phyloP scores from a whole-genome alignment of 2,888 invertebrate genomes.

The Drosophila meridionalis region DNA sequence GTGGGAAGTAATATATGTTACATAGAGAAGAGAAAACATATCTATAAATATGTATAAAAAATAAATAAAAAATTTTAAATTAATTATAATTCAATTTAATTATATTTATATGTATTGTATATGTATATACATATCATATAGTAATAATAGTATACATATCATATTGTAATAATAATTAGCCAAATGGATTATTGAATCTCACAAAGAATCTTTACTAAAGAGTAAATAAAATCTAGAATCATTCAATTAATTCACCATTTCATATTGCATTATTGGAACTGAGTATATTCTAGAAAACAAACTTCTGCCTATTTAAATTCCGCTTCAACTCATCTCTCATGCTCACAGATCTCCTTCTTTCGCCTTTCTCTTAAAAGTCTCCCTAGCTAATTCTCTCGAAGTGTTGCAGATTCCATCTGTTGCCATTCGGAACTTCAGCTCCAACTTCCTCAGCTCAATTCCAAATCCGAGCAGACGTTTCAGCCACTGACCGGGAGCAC shows the following conservation, averaged over 20 bases:
- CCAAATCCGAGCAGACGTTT: slow-evolving; percentile 26
- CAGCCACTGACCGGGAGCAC: slow-evolving; percentile 7
- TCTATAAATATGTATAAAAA: background rate
- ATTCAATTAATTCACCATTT: too few species aligned
- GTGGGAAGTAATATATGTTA: background rate
- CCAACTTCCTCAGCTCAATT: slow-evolving; percentile 8
- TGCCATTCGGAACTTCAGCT: slow-evolving; percentile 20
- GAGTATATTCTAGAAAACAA: background rate
- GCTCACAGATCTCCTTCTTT: background rate
- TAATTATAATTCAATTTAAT: background rate
- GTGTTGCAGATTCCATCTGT: slow-evolving; percentile 17
- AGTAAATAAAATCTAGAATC: too few species aligned
- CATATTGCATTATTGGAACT: too few species aligned
- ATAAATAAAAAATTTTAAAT: background rate
- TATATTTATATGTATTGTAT: too few species aligned
- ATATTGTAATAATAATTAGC: too few species aligned
- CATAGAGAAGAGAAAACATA: background rate
- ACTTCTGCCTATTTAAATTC: background rate
- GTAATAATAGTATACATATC: too few species aligned
- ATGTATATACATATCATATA: too few species aligned
- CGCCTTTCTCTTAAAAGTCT: background rate
- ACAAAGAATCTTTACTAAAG: too few species aligned
- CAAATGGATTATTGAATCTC: too few species aligned
- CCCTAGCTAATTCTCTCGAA: slow-evolving; percentile 4
- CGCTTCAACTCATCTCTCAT: background rate